Base-by-base conservation (phyloP, 2,113 vertebrate genomes). In the Dolichallabes microphthalmus region DNA sequence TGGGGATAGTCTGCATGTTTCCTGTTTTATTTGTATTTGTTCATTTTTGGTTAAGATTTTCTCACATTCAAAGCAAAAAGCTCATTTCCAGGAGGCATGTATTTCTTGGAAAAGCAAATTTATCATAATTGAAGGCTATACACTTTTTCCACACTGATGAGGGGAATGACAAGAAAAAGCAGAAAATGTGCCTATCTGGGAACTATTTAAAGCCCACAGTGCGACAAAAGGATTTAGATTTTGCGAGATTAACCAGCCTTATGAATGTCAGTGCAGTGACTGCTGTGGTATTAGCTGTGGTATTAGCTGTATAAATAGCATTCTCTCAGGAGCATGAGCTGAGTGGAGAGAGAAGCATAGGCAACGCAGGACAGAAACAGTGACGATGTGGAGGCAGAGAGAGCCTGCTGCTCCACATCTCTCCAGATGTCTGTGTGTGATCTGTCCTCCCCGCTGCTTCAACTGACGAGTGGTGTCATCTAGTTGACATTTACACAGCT, bases 401-500 rank as follows among this genome's bases (percentile, higher is more conserved):
- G 79, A 10, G 83, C 58, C 60, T 89, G 84, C 61, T 30, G 84
- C 80, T 87, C 82, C 15, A 20, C 82, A 86, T 87, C 88, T 83
- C 82, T 89, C 91, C 91, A 92, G 88, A 93, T 91, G 91, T 92
- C 90, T 82, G 55, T 52, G 88, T 87, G 89, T 35, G 77, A 90
- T 88, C 84, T 90, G 85, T 89, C 91, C 90, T 89, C 76, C 80
- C 87, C 63, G 76, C 88, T 85, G 88, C 88, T 82, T 52, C 32
- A 32, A 75, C 89, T 93, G 92, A 91, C 87, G 88, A 89, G 90
- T 85, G 69, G 73, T 92, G 92, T 93, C 93, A 91, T 90, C 90
- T 81, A 75, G n/a, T 90, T 93, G 92, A 94, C 93, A 94, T 93
- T 92, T 93, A 88, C 85, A 89, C 73, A 91, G 90, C 89, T 88